Percentiles rank a stretch among this genome's conserved stretches.
Conservation (phyloP, 1,140 invertebrate genomes). For the Pollicipes pollicipes region DNA sequence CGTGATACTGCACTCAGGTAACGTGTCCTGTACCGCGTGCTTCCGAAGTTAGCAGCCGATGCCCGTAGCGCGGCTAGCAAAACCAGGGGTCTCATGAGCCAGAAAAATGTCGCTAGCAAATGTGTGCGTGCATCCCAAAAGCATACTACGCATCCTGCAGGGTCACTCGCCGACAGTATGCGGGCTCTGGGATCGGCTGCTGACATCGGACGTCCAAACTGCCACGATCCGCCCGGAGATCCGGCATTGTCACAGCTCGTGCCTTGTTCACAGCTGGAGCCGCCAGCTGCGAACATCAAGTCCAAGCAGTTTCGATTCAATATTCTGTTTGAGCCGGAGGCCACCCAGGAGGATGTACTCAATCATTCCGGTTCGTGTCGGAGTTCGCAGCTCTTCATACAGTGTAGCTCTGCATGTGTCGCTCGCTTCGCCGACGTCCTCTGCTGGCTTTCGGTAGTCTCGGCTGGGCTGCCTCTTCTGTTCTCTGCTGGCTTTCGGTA, state of each 20-base stretch:
- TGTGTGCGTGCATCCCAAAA: not conserved
- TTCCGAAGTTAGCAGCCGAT: not conserved
- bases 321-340: constrained; percentile 64
- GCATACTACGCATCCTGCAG: not conserved
- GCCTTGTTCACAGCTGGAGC: not conserved
- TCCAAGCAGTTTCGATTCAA: constrained; percentile 28
- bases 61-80: no score
- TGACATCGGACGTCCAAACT: not conserved
- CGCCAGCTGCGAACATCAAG: not conserved
- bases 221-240: no score
- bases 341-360: constrained; percentile 55
- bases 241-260: not conserved
- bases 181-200: not conserved
- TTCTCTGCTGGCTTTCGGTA: not conserved
- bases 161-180: not conserved
- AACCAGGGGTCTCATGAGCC: no score
- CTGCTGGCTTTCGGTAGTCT: not conserved
- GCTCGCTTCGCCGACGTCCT: constrained; percentile 31
- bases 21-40: not conserved
- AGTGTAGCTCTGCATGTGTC: no score
- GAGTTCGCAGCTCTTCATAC: no score
- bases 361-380: constrained; percentile 54
- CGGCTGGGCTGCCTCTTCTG: not conserved
- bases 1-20: not conserved
- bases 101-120: no score